phyloP scores from a whole-genome alignment of 53 echinoderm and acorn worm species.

The Luidia sarsii region DNA sequence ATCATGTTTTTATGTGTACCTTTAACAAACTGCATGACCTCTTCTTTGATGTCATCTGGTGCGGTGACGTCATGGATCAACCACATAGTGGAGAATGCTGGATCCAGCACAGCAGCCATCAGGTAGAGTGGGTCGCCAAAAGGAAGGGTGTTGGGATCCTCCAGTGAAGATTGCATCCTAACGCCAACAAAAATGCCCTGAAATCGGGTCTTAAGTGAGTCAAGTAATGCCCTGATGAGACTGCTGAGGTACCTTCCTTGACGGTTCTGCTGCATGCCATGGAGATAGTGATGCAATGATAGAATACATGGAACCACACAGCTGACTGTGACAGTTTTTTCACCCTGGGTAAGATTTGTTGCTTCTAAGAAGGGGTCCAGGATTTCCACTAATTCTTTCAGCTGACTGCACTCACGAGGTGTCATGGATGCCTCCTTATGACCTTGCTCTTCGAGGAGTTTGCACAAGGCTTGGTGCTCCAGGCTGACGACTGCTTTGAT shows the following conservation, averaged over 20 bases:
- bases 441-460: conserved; percentile 43
- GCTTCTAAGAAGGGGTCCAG: conserved; percentile 43
- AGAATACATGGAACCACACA: conserved; percentile 43
- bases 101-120: no score
- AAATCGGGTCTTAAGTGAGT: conserved; percentile 16
- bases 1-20: no score
- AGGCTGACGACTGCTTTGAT: conserved; percentile 27
- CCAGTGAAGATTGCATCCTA: background rate
- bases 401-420: conserved; percentile 42
- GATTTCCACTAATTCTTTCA: conserved; percentile 34
- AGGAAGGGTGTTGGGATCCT: background rate
- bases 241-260: background rate
- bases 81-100: no score
- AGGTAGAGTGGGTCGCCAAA: no score
- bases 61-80: no score
- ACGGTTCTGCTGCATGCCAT: conserved; percentile 15
- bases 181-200: conserved; percentile 18
- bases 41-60: no score
- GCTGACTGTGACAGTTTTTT: conserved; percentile 44
- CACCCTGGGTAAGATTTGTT: conserved; percentile 38
- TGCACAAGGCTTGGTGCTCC: conserved; percentile 30
- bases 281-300: conserved; percentile 31
- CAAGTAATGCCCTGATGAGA: conserved; percentile 11
- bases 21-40: no score
- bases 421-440: conserved; percentile 35